These are phyloP conservation scores for Lamellibrachia satsuma DNA, from an alignment of 2,888 invertebrate genomes.

Conservation along the genomic window DNA sequence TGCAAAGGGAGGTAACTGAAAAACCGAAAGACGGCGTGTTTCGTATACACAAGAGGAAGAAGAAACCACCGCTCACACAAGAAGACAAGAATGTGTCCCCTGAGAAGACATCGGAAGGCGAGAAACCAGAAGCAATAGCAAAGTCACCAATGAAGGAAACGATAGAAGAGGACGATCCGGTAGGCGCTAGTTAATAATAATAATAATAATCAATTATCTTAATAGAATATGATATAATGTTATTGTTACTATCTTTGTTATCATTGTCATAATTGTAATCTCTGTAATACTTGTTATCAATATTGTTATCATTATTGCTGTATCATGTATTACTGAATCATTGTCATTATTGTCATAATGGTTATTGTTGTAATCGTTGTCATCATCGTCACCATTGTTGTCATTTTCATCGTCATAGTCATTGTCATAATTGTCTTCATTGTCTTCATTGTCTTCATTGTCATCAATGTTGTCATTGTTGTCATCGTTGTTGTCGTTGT, in stretches of 20 bases:
- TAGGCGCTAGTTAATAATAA: too few relatives aligned
- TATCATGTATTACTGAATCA: background rate
- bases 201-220: too few relatives aligned
- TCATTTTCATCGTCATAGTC: constrained; percentile 18
- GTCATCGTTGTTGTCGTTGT: background rate
- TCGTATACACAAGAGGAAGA: too few relatives aligned
- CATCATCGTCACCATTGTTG: constrained; percentile 14
- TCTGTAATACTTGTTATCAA: background rate
- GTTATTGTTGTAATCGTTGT: background rate
- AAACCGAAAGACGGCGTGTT: too few relatives aligned
- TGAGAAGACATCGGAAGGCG: background rate
- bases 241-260: background rate
- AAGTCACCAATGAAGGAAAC: background rate
- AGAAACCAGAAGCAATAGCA: background rate
- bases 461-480: background rate
- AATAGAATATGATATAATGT: background rate
- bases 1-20: too few relatives aligned
- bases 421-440: background rate
- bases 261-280: background rate
- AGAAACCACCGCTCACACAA: background rate
- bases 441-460: background rate
- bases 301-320: background rate
- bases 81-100: background rate
- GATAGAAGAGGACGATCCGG: background rate
- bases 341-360: background rate